phyloP scores from a whole-genome alignment of 2,888 invertebrate genomes.

The Brachyopa scutellaris region DNA sequence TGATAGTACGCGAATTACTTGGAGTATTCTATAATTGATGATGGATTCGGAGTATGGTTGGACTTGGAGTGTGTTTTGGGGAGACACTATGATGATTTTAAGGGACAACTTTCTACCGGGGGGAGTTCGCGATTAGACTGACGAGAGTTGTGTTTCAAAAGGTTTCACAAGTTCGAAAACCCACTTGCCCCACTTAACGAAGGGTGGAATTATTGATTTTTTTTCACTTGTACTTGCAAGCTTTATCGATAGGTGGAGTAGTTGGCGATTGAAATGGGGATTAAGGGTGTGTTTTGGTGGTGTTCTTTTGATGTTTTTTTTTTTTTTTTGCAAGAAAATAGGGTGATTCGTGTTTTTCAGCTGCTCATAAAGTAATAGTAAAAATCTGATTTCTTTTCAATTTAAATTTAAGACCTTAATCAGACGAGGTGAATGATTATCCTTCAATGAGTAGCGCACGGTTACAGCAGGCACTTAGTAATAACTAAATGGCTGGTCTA shows the following conservation, averaged over 20 bases:
- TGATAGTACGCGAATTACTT: constrained; percentile 14
- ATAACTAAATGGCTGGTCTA: no score
- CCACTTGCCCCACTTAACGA: constrained; percentile 75
- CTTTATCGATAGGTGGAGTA: constrained; percentile 52
- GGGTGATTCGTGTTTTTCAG: no score
- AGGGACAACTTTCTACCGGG: constrained; percentile 48
- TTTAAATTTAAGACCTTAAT: no score
- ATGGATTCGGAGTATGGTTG: constrained; percentile 15
- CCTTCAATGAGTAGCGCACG: no score
- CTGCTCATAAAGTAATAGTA: no score
- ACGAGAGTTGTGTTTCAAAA: constrained; percentile 56
- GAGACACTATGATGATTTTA: constrained; percentile 31
- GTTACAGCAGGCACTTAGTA: no score
- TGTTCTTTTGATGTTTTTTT: no score
- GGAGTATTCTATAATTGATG: constrained; percentile 9
- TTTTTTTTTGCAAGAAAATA: no score
- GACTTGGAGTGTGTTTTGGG: constrained; percentile 9
- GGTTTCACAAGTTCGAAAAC: constrained; percentile 59
- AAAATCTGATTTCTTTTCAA: no score
- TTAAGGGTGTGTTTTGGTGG: constrained; percentile 52
- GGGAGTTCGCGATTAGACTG: constrained; percentile 56
- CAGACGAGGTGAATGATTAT: no score
- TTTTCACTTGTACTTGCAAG: constrained; percentile 51
- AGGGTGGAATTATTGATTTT: constrained; percentile 80
- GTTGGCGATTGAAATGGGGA: constrained; percentile 12